Percentiles rank a stretch among this genome's conserved stretches.
These are phyloP conservation scores for Diadegma fenestrale DNA, from an alignment of 2,888 invertebrate species.

Conservation along the genomic window DNA sequence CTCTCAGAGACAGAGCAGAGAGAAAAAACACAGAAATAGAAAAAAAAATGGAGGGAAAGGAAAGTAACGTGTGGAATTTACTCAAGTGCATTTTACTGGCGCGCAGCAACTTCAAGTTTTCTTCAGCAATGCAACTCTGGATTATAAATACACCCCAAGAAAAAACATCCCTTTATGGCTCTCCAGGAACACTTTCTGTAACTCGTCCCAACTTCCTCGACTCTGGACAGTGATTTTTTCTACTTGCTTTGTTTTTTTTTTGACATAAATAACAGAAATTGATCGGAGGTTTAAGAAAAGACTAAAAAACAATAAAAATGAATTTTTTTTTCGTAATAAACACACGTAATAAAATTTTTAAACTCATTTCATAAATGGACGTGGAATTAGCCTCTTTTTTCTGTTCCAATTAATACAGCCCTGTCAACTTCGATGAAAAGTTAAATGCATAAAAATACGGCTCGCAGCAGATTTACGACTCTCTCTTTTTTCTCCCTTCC, in stretches of 20 bases:
- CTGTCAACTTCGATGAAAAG: constrained; percentile 32
- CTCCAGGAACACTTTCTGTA: constrained; percentile 1
- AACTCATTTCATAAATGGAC: background rate
- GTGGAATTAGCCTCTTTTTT: background rate
- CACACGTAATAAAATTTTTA: background rate
- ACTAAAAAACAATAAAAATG: background rate
- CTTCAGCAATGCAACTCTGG: background rate
- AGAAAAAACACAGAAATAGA: background rate
- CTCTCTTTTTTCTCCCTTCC: background rate
- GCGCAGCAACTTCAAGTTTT: constrained; percentile 3
- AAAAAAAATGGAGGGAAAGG: background rate
- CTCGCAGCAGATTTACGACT: background rate
- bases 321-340: no score
- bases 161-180: background rate
- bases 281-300: no score
- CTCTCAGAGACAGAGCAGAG: background rate
- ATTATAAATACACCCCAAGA: constrained; percentile 25
- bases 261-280: no score
- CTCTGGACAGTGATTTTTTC: background rate
- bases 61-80: constrained; percentile 42
- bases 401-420: background rate
- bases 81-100: constrained; percentile 54
- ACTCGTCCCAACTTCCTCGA: constrained; percentile 9
- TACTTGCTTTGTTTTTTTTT: no score
- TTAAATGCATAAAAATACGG: constrained; percentile 12